A percentile compares a stretch with the other conserved stretches of the same genome.
phyloP scores from a whole-genome alignment of 1,140 invertebrate genomes.

The Pogonomyrmex californicus region DNA sequence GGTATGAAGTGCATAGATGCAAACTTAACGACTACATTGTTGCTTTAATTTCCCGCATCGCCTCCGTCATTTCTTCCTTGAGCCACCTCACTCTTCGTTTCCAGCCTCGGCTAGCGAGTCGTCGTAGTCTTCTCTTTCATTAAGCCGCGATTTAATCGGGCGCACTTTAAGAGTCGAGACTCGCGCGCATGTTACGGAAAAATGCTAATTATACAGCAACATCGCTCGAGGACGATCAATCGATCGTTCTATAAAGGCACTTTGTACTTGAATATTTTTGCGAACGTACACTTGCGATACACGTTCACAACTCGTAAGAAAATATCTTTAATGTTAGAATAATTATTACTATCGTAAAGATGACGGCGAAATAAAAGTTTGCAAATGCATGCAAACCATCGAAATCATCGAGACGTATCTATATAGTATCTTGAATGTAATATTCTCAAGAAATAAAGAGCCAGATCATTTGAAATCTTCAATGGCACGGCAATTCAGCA shows the following conservation, averaged over 20 bases:
- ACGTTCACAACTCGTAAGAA: not conserved
- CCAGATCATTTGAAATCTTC: not conserved
- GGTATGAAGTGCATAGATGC: constrained; percentile 12
- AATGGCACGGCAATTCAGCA: not conserved
- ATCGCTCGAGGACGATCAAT: constrained; percentile 49
- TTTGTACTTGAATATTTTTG: constrained; percentile 18
- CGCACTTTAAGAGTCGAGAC: constrained; percentile 27
- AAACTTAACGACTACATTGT: constrained; percentile 18
- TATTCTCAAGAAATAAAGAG: not conserved
- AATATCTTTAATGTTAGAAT: constrained; percentile 1
- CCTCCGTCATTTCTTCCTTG: constrained; percentile 1
- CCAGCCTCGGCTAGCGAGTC: constrained; percentile 9
- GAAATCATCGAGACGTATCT: no score
- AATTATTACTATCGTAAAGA: not conserved
- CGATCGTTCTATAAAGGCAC: constrained; percentile 36
- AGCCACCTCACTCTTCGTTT: constrained; percentile 11
- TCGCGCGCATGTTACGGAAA: constrained; percentile 38
- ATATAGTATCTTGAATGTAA: not conserved
- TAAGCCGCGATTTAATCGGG: constrained; percentile 62
- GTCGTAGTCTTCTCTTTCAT: constrained; percentile 49
- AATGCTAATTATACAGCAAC: constrained; percentile 58
- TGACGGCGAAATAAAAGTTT: not conserved
- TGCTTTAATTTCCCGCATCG: constrained; percentile 30
- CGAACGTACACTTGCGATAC: not conserved
- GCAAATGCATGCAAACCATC: not conserved